Percentiles rank a stretch among this genome's conserved stretches.
Evolutionary conservation across 2,797 vertebrate species (phyloP).

Genomic region (Amazonetta brasiliensis): DNA sequence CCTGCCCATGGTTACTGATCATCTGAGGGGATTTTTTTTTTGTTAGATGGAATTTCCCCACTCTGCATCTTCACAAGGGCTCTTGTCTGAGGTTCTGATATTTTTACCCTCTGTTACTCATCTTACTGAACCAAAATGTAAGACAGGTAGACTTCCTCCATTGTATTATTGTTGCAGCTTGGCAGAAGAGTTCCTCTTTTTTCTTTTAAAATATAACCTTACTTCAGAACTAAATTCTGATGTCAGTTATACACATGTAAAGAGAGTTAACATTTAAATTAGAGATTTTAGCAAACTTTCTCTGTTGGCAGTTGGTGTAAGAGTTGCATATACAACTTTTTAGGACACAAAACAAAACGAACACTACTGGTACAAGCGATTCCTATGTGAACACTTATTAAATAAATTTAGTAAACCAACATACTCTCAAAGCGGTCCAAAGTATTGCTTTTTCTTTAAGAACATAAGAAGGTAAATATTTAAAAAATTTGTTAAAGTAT

Average conservation of each 20-base stretch:
- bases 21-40: background rate
- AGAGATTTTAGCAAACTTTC: background rate
- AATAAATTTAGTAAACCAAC: conserved; percentile 60
- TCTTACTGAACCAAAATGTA: background rate
- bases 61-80: background rate
- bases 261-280: background rate
- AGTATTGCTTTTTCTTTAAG: conserved; percentile 57
- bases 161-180: background rate
- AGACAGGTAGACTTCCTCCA: background rate
- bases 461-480: conserved; percentile 13
- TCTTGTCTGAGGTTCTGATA: background rate
- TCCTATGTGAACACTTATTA: conserved; percentile 42
- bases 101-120: background rate
- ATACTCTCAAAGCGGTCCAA: conserved; percentile 31
- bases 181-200: background rate
- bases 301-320: background rate
- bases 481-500: conserved; percentile 56
- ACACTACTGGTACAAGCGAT: conserved; percentile 40
- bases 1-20: background rate
- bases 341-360: background rate
- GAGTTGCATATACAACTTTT: background rate
- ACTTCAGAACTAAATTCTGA: background rate
- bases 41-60: background rate
- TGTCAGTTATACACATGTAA: background rate
- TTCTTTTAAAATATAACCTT: background rate